These are phyloP conservation scores for Microcebus jonahi DNA, from an alignment of 2,113 vertebrate genomes.

Conservation along the genomic window DNA sequence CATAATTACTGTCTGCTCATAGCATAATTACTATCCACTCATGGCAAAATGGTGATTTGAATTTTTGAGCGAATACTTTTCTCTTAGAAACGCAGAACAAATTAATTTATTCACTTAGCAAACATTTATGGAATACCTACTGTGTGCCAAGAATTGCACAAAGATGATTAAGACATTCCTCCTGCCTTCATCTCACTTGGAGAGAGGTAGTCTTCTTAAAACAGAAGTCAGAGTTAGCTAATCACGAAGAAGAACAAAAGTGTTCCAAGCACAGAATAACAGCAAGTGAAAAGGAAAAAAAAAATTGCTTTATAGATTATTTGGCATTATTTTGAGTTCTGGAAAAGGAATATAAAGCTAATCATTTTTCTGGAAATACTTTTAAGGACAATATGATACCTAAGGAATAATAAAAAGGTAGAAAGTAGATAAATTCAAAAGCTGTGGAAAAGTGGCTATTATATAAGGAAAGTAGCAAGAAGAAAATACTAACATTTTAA, in stretches of 20 bases:
- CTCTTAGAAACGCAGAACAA: neutral
- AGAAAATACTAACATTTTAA: slow-evolving; percentile 17
- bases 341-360: neutral
- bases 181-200: neutral
- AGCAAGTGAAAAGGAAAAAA: neutral
- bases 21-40: neutral
- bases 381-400: neutral
- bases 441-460: neutral
- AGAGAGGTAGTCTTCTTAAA: neutral
- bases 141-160: neutral
- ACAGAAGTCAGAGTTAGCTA: neutral
- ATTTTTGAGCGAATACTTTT: slow-evolving; percentile 34
- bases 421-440: neutral
- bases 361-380: slow-evolving; percentile 32
- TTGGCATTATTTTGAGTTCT: neutral
- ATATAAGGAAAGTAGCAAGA: neutral
- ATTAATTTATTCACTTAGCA: neutral
- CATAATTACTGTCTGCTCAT: neutral
- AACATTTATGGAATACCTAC: neutral
- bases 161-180: neutral
- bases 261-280: neutral
- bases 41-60: slow-evolving; percentile 13
- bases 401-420: slow-evolving; percentile 24
- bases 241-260: neutral
- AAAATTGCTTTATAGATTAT: neutral